phyloP scores from a whole-genome alignment of 2,888 invertebrate genomes.

The Elegia similella region DNA sequence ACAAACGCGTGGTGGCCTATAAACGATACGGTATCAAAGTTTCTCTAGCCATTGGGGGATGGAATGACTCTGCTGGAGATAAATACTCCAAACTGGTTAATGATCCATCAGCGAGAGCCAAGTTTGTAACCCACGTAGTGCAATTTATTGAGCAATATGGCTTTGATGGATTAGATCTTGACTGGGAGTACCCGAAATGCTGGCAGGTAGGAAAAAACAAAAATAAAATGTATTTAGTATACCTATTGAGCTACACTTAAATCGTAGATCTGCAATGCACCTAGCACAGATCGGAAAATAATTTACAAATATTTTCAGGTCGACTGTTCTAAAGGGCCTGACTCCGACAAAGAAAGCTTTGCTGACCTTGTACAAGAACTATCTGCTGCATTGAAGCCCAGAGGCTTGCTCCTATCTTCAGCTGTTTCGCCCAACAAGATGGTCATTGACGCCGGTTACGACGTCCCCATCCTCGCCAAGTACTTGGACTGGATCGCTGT shows the following conservation, averaged over 20 bases:
- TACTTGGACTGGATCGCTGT: conserved; percentile 95
- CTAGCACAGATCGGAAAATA: background rate
- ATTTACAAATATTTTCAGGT: conserved; percentile 79
- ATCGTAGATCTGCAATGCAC: too few species aligned
- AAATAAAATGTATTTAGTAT: background rate
- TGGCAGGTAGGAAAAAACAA: conserved; percentile 83
- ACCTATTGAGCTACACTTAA: too few species aligned
- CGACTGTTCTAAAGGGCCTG: conserved; percentile 91
- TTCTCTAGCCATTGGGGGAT: conserved; percentile 94
- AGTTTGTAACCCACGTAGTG: conserved; percentile 88
- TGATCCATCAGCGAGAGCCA: conserved; percentile 85
- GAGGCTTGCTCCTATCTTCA: conserved; percentile 87
- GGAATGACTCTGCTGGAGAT: conserved; percentile 96
- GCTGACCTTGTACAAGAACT: conserved; percentile 88
- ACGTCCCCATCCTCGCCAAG: conserved; percentile 87
- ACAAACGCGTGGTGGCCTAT: conserved; percentile 89
- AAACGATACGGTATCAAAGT: conserved; percentile 92
- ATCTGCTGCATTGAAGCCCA: conserved; percentile 84
- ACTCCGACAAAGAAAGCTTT: conserved; percentile 91
- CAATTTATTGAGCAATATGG: conserved; percentile 89
- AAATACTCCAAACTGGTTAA: conserved; percentile 94
- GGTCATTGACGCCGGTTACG: conserved; percentile 92
- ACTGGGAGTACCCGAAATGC: conserved; percentile 97
- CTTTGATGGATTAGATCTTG: conserved; percentile 96
- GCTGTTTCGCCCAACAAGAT: conserved; percentile 94